Conservation (phyloP, 2,888 invertebrate genomes). For the Allophyes oxyacanthae region DNA sequence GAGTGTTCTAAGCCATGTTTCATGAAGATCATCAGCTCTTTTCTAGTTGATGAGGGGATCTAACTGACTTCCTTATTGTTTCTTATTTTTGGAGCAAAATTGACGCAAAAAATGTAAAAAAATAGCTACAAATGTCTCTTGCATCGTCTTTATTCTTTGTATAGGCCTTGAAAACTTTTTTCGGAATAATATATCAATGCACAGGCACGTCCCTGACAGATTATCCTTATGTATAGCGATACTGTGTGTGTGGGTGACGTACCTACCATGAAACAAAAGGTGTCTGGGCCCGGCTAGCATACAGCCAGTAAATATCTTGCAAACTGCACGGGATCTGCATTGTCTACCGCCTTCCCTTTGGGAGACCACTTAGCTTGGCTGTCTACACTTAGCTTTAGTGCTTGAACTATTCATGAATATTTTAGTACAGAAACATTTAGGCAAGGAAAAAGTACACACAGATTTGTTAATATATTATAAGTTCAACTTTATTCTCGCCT, state of each 20-base stretch:
- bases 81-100: too few relatives aligned
- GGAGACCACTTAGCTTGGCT: conserved; percentile 37
- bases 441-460: too few relatives aligned
- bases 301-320: conserved; percentile 56
- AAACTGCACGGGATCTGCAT: conserved; percentile 62
- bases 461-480: too few relatives aligned
- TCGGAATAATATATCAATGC: neutral
- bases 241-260: conserved; percentile 35
- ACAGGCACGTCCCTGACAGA: neutral
- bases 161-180: too few relatives aligned
- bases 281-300: conserved; percentile 61
- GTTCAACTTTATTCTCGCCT: too few relatives aligned
- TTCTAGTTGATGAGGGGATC: too few relatives aligned
- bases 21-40: too few relatives aligned
- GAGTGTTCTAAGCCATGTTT: too few relatives aligned
- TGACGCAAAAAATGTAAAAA: too few relatives aligned
- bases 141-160: too few relatives aligned
- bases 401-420: conserved; percentile 23
- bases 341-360: conserved; percentile 72
- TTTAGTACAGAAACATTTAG: conserved; percentile 5
- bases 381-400: conserved; percentile 20
- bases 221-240: conserved; percentile 21
- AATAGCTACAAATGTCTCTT: too few relatives aligned
- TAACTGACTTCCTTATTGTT: too few relatives aligned
- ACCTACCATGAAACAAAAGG: conserved; percentile 65